Evolutionary conservation across 2,888 invertebrate species (phyloP).

Genomic region (Amphimallon solstitiale): DNA sequence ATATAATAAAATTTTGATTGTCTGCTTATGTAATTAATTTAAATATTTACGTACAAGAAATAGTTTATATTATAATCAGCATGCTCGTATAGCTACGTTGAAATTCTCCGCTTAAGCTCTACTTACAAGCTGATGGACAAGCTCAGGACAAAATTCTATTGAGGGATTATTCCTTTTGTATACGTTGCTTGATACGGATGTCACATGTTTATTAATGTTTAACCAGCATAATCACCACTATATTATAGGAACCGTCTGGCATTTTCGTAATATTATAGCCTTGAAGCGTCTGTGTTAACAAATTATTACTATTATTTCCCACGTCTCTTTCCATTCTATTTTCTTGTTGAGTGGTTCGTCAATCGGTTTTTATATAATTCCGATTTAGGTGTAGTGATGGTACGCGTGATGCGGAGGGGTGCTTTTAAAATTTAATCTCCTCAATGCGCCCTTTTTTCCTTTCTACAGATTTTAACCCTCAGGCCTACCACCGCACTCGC

Average conservation of each 20-base stretch:
- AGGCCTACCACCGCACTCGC: too few relatives aligned
- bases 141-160: constrained; percentile 17
- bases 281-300: constrained; percentile 1
- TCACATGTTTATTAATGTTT: constrained; percentile 43
- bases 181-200: constrained; percentile 39
- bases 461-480: too few relatives aligned
- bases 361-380: constrained; percentile 1
- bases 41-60: too few relatives aligned
- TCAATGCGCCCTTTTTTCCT: not conserved
- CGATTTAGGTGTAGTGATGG: not conserved
- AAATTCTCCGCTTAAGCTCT: constrained; percentile 6
- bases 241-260: constrained; percentile 12
- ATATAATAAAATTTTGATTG: too few relatives aligned
- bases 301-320: constrained; percentile 9
- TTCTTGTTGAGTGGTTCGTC: not conserved
- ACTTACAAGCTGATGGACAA: constrained; percentile 17
- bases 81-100: too few relatives aligned
- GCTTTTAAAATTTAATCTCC: constrained; percentile 3
- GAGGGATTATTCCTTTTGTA: constrained; percentile 30
- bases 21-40: too few relatives aligned
- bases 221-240: constrained; percentile 31
- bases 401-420: too few relatives aligned
- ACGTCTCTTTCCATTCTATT: not conserved
- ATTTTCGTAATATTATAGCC: not conserved
- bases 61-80: not conserved